Percentiles rank a stretch among this genome's conserved stretches.
These are phyloP conservation scores for Bugula neritina DNA, from an alignment of 2,888 invertebrate genomes.

Conservation along the genomic window DNA sequence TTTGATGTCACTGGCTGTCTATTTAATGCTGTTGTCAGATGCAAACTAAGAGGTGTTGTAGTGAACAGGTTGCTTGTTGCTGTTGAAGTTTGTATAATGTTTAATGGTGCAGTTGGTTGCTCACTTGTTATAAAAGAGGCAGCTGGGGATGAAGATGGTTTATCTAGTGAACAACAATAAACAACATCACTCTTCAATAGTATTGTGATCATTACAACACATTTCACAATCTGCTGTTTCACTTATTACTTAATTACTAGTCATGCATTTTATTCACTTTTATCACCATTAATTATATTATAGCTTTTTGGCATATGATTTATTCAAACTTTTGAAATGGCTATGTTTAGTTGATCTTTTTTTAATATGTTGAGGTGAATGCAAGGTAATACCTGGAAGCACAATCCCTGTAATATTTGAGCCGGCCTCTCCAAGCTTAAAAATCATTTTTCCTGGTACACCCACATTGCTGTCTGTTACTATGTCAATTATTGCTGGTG, in stretches of 20 bases:
- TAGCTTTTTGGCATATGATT: neutral
- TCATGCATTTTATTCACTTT: neutral
- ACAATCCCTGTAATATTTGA: neutral
- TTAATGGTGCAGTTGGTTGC: neutral
- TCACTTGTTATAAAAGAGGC: neutral
- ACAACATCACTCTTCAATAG: neutral
- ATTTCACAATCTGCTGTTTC: neutral
- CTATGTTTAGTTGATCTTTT: no score
- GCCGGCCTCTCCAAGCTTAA: neutral
- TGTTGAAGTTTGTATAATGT: no score
- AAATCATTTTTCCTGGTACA: conserved; percentile 10
- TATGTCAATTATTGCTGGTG: neutral
- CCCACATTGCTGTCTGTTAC: conserved; percentile 18
- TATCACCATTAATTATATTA: neutral
- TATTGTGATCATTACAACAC: no score
- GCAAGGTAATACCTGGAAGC: conserved; percentile 12
- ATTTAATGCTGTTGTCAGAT: neutral
- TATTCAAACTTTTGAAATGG: neutral
- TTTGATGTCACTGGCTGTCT: neutral
- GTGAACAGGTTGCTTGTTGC: no score
- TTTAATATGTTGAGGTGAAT: no score
- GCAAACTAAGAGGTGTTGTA: neutral
- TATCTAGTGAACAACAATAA: neutral
- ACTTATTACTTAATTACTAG: neutral
- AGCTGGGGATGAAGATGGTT: neutral